Base-by-base conservation (phyloP, 2,797 vertebrate species). In the Acomys russatus region DNA sequence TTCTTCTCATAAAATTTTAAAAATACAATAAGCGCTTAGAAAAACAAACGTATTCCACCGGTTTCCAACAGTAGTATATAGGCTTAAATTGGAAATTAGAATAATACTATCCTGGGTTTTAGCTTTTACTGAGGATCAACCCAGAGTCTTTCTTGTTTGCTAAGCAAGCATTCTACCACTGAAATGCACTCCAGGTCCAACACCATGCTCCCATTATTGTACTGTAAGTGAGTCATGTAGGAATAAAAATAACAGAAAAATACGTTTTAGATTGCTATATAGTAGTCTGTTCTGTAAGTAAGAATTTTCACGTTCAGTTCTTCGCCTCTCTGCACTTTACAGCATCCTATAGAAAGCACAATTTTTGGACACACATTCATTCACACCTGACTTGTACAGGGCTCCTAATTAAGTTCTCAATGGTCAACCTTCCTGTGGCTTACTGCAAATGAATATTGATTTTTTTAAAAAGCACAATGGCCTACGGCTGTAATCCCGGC, bases 81-180 rank as follows among this genome's bases (percentile, higher is more conserved):
- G 77, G 33, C 85, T 83, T 88, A 96, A 92, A 70, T 74, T 94
- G 25, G 18, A 92, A 82, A 66, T 64, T 88, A n/a, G 28, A 77
- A 73, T 94, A 80, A 82, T 85, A 82, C 5, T 88, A 44, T 51
- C 35, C n/a, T 18, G 44, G 8, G 28, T 38, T 49, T 70, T 38
- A 30, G 35, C 49, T 70, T 80, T 91, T 56, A 54, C 74, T 77
- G 12, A 51, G 49, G 18, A 38, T 80, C 15, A 14, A 9, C 6
- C 17, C 0, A 56, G 76, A 68, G 33, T n/a, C 18, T 17, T 70
- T 68, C 25, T 12, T 56, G 35, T 66, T 68, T 56, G 28, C 63
- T 38, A 30, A 66, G 14, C 49, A 79, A 33, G 22, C 20, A 68
- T 23, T 54, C 63, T 70, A 22, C 22, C 76, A 38, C 63, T 56